Evolutionary conservation across 1,140 invertebrate genomes (phyloP).

Genomic region (Agraylea sexmaculata): DNA sequence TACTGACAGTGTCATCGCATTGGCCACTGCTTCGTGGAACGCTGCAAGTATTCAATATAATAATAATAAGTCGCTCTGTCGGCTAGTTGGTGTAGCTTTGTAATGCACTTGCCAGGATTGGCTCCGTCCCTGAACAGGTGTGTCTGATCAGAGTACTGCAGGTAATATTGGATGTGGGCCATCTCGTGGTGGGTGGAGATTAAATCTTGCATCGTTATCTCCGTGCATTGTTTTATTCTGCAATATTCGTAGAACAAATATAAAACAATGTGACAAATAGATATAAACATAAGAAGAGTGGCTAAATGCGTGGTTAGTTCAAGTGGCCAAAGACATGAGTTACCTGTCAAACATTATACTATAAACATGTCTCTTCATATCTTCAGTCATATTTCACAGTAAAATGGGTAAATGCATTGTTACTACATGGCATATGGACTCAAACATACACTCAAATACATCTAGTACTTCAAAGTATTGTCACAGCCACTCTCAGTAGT

Average conservation of each 20-base stretch:
- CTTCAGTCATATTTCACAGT: too few species aligned
- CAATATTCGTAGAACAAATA: conserved; percentile 22
- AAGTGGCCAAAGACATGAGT: not conserved
- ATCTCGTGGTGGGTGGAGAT: conserved; percentile 77
- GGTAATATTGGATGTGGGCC: conserved; percentile 72
- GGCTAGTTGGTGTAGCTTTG: not conserved
- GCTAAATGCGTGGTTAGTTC: not conserved
- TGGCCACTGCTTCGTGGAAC: conserved; percentile 83
- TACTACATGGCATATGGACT: too few species aligned
- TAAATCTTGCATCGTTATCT: conserved; percentile 67
- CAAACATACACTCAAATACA: too few species aligned
- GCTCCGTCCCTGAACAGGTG: conserved; percentile 64
- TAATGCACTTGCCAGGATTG: conserved; percentile 66
- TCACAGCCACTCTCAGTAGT: too few species aligned
- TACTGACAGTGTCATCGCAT: conserved; percentile 68
- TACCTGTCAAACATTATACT: not conserved
- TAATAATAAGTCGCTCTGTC: not conserved
- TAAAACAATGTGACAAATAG: not conserved
- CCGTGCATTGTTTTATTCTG: conserved; percentile 86
- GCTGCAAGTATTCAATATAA: conserved; percentile 37
- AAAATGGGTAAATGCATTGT: too few species aligned
- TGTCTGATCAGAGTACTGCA: conserved; percentile 67
- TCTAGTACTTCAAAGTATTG: too few species aligned
- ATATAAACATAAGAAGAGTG: conserved; percentile 5
- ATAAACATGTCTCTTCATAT: too few species aligned